Evolutionary conservation across 2,113 vertebrate genomes (phyloP), one percentile per base, ranked within the genome.

Genomic region (Thalassoma bifasciatum): DNA sequence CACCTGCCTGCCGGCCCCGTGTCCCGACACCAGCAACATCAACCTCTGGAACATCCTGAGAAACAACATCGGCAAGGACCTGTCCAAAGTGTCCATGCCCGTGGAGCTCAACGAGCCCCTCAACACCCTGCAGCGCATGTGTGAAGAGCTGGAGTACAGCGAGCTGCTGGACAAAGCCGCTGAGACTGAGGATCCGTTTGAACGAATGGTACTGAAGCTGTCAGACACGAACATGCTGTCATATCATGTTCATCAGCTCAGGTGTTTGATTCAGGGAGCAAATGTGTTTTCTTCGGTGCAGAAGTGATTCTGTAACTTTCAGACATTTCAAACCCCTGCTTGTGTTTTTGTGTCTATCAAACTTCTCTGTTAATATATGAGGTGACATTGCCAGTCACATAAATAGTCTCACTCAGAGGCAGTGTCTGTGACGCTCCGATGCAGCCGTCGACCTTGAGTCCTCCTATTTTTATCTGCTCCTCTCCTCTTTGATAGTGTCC

Each of bases 11-110:
- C 94, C 97, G 11, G 94, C 96, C 30, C 97, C 98, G 12, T 97
- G 96, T 66, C 98, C 98, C 0, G 97, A 99, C 88, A 97, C 94
- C 86, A 97, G 96, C 94, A 99, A 98, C 92, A 97, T 99, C 89
- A 99, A 99, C 91, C 93, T 99, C 76, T 99, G 98, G 98, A 99
- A 99, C 93, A 99, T 99, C 92, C 91, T 99, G 90, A 96, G 97
- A 71, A 99, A 99, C 93, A 99, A 99, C 92, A 99, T 99, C 37
- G 98, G 98, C 44, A 99, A 99, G 85, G 98, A 99, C 82, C 90
- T 99, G 76, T 99, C 98, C 69, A 99, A 99, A 93, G 98, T 99
- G 81, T 98, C 98, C 36, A 99, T 99, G 98, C 98, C 98, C 0
- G 98, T 99, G 91, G 98, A 99, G 87, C 94, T 99, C 44, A 99